phyloP scores from a whole-genome alignment of 2,113 vertebrate species.

The Pavo muticus region DNA sequence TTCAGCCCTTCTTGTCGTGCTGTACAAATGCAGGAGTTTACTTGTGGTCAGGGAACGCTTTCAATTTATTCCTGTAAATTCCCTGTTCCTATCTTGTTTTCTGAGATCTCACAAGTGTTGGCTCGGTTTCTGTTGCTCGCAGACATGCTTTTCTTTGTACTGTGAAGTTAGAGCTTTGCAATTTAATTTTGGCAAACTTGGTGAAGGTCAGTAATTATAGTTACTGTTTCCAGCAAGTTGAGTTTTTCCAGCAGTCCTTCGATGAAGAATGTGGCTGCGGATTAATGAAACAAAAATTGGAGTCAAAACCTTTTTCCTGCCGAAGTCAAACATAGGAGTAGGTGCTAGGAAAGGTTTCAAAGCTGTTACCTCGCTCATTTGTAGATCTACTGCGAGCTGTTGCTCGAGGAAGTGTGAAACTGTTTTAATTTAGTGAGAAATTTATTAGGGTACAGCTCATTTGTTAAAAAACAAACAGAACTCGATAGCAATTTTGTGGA shows the following conservation, averaged over 20 bases:
- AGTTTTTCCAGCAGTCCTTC: constrained; percentile 65
- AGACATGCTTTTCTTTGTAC: constrained; percentile 3
- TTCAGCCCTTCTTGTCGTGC: background rate
- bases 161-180: constrained; percentile 13
- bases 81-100: background rate
- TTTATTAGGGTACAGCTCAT: background rate
- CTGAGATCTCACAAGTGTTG: background rate
- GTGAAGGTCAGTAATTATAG: constrained; percentile 55
- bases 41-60: background rate
- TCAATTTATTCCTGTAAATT: background rate
- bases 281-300: constrained; percentile 46
- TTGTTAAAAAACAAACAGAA: background rate
- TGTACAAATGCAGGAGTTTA: background rate
- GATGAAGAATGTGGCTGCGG: constrained; percentile 44
- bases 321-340: constrained; percentile 20
- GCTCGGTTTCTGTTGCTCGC: background rate
- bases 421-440: background rate
- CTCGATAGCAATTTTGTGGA: background rate
- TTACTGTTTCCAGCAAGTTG: constrained; percentile 63
- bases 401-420: background rate
- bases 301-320: constrained; percentile 42
- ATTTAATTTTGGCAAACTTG: constrained; percentile 49
- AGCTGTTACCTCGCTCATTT: constrained; percentile 33
- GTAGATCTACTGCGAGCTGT: background rate
- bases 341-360: constrained; percentile 28